A percentile compares a stretch with the other conserved stretches of the same genome.
Conservation (phyloP, 2,888 invertebrate genomes). For the Plemyria rubiginata region DNA sequence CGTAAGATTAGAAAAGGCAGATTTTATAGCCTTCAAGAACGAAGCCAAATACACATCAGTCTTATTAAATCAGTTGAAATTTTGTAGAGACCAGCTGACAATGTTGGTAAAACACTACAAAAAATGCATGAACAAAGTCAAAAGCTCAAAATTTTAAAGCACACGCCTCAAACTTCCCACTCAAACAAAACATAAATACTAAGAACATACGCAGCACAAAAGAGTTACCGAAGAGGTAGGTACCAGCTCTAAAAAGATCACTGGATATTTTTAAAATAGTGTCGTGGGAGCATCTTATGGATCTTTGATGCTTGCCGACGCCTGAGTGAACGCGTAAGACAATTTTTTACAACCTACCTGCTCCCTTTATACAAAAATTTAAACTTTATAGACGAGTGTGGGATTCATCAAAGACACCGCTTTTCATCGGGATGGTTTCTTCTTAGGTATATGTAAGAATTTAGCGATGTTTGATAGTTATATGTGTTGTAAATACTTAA, state of each 20-base stretch:
- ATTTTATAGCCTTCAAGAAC: background rate
- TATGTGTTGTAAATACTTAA: background rate
- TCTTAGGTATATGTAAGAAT: slow-evolving; percentile 31
- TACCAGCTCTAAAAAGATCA: slow-evolving; percentile 62
- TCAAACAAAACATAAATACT: slow-evolving; percentile 49
- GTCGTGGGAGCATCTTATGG: slow-evolving; percentile 72
- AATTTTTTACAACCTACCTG: slow-evolving; percentile 76
- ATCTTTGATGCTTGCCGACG: slow-evolving; percentile 75
- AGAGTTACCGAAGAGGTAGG: slow-evolving; percentile 49
- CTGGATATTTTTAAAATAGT: slow-evolving; percentile 73
- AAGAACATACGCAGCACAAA: slow-evolving; percentile 56
- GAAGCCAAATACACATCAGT: too few relatives aligned
- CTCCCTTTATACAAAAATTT: slow-evolving; percentile 70
- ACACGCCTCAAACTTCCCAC: slow-evolving; percentile 28
- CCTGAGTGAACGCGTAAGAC: slow-evolving; percentile 59
- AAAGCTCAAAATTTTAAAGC: slow-evolving; percentile 19
- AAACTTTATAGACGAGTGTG: slow-evolving; percentile 67
- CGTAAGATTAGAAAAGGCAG: background rate
- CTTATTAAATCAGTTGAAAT: too few relatives aligned
- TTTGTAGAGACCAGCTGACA: background rate
- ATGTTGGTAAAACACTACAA: slow-evolving; percentile 1
- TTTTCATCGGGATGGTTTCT: slow-evolving; percentile 40
- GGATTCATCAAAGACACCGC: slow-evolving; percentile 70
- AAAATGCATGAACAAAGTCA: background rate
- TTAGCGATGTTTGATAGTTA: slow-evolving; percentile 33